Evolutionary conservation across 2,113 vertebrate species (phyloP), one percentile per base, ranked within the genome.

Genomic region (Lethenteron reissneri): DNA sequence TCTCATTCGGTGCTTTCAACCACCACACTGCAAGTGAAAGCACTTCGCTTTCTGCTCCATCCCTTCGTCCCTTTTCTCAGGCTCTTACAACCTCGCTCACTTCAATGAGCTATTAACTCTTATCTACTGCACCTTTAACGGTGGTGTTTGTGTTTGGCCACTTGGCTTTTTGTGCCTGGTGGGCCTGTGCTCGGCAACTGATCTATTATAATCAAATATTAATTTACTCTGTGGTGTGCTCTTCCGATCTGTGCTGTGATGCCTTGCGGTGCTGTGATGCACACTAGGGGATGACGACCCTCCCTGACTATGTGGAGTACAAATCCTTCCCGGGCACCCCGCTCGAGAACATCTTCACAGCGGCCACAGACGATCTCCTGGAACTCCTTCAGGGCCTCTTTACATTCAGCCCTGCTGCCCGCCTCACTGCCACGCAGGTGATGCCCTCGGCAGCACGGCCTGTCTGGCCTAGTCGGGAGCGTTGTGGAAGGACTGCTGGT

Each of bases 251-350:
- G 9, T 3, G 71, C 74, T 13, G 57, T 71, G 11, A 17, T 69
- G n/a, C 56, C 57, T 73, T 21, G 12, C 21, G 56, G 59, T 72
- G 8, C 17, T 58, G 13, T 71, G 57, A 41, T 73, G 6, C 11
- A 57, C 73, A 64, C 8, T 77, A 99, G 94, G 90, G 89, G 1
- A 81, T 99, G 84, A 85, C 75, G 4, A 95, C 77, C 80, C 86
- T 99, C 71, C 91, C 92, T 73, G 94, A 97, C 80, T 97, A 89
- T 14, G 85, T 99, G 72, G 85, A 88, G 1, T 99, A 97, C 79
- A 99, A 99, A 76, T 80, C 82, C 75, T 94, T 97, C 75, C 87
- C 89, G 70, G 92, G 90, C 71, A 92, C 88, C 71, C 87, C 86
- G 0, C 79, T 99, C 75, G 90, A 95, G 1, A 86, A 89, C 80